Evolutionary conservation across 2,113 vertebrate genomes (phyloP).

Genomic region (Crotophaga sulcirostris): DNA sequence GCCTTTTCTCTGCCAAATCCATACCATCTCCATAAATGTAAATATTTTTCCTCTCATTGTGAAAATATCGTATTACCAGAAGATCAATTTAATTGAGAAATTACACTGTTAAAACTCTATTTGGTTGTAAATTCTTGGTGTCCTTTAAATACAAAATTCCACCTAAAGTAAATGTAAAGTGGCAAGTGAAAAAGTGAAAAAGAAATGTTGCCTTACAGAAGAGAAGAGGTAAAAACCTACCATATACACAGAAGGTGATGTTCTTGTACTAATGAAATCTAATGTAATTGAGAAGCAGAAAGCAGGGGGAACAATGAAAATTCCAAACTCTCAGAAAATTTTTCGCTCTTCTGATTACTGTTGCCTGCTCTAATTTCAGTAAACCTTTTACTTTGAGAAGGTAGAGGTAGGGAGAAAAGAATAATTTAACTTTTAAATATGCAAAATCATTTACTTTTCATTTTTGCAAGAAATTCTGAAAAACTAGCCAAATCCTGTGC

Average conservation of each 20-base stretch:
- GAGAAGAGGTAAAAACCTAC: not conserved
- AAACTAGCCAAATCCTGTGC: not conserved
- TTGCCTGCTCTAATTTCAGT: not conserved
- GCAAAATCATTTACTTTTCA: not conserved
- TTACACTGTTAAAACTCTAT: not conserved
- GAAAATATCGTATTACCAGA: not conserved
- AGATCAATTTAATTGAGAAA: not conserved
- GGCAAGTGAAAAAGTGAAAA: not conserved
- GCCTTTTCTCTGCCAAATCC: not conserved
- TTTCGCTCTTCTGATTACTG: not conserved
- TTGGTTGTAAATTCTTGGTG: not conserved
- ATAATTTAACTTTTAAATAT: not conserved
- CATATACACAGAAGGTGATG: not conserved
- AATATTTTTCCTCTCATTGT: not conserved
- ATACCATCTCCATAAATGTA: not conserved
- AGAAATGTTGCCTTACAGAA: not conserved
- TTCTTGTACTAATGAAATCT: not conserved
- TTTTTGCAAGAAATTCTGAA: slow-evolving; percentile 3
- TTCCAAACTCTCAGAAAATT: not conserved
- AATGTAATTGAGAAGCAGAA: not conserved
- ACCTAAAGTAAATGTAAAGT: not conserved
- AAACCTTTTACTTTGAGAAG: not conserved
- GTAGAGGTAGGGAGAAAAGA: not conserved
- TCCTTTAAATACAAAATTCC: not conserved
- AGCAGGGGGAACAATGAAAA: not conserved